Base-by-base conservation (phyloP, 2,888 invertebrate genomes). In the Drosophila pseudotakahashii region DNA sequence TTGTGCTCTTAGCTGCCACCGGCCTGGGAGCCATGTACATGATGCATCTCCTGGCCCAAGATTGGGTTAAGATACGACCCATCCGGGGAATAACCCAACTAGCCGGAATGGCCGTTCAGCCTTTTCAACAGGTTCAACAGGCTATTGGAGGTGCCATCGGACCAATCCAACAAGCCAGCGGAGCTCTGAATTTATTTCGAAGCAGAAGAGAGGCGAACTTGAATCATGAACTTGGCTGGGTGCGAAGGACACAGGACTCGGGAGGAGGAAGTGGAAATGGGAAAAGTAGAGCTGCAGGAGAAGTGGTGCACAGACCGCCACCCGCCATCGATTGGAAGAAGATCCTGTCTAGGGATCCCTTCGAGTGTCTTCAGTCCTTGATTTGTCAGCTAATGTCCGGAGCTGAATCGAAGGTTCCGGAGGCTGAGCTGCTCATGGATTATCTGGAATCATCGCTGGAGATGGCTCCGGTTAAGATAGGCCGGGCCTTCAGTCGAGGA, bases 21-120 rank as follows among this genome's bases (percentile, higher is more conserved):
- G 93, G 93, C 2, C 79, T 93, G 7, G 92, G 91, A 9, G 93
- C 93, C 2, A 81, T 93, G 85, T 93, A 93, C 71, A 91, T 93
- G 91, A 81, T 93, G 75, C 93, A 93, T 87, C 77, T 92, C 44
- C 80, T 93, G 41, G 93, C 93, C 0, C 92, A 92, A 79, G 93
- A 93, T 73, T 93, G 91, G 87, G 92, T 91, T 73, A 92, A 91
- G 78, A 93, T 93, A 61, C 89, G 83, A 13, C 91, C 92, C 4
- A 79, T 91, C 42, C 89, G 90, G 6, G 84, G 78, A 11, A 81
- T 88, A 1, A 78, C 87, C 11, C 75, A 80, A 48, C 69, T 88
- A 11, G 76, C 90, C 2, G 78, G 79, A 0, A 81, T 86, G 59
- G 83, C 82, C 9, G 62, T 41, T 11, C 62, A 63, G 19, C 62